Base-by-base conservation (phyloP, 2,888 invertebrate genomes). In the Andricus quercusramuli region DNA sequence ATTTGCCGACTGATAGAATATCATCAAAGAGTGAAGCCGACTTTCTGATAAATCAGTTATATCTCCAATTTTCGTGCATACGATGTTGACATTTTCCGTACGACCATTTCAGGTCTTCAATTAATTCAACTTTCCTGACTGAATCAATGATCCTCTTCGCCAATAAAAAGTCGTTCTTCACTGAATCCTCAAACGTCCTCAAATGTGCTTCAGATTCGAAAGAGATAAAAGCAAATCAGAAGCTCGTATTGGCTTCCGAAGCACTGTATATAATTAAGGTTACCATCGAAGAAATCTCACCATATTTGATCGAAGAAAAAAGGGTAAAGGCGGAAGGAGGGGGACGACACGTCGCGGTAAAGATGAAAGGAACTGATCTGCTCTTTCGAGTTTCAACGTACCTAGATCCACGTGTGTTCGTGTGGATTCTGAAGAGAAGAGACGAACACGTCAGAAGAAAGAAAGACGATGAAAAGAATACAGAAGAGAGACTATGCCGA, bases 1-100 rank as follows among this genome's bases (percentile, higher is more conserved):
- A 86, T 88, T 86, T 86, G 78, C 85, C 84, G 89, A 90, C 89
- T 25, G 41, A 90, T 76, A 85, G 80, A 85, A 87, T 90, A 90
- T 90, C 90, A 87, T 90, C 90, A 90, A 90, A 90, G 90, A 86
- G 85, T 86, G 86, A 82, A 85, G 87, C 89, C 89, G 90, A 86
- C 86, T 62, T 79, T 51, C 77, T 25, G 47, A 74, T 56, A 20
- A 74, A 25, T 62, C 32, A 56, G 56, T 56, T n/a, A n/a, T 56
- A 56, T 56, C 15, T 56, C 9, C n/a, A 56, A n/a, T 56, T 56
- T 56, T 56, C 20, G 20, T 41, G 6, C 51, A 51, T 15, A 47
- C 0, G n/a, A 56, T n/a, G 56, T 56, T 56, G 56, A 56, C n/a
- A 56, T 56, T 56, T 56, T n/a, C n/a, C 9, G n/a, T n/a, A n/a